A percentile compares a stretch with the other conserved stretches of the same genome.
These are phyloP conservation scores for Myripristis murdjan DNA, from an alignment of 2,797 vertebrate species.

Conservation along the genomic window DNA sequence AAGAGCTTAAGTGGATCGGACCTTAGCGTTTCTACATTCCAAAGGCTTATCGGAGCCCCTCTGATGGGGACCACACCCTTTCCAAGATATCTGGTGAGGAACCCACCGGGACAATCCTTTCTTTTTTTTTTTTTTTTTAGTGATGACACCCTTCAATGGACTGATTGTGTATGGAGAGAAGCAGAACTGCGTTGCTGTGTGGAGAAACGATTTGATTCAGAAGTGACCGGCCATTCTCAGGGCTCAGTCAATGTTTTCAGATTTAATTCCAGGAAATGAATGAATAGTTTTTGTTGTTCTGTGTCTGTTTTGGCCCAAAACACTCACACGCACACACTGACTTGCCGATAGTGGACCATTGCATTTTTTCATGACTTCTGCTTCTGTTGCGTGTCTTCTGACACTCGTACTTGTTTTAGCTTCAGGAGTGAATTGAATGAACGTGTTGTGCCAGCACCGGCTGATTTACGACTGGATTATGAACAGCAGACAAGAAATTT, in stretches of 20 bases:
- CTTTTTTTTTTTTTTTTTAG: too few species aligned
- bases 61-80: slow-evolving; percentile 62
- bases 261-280: slow-evolving; percentile 69
- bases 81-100: slow-evolving; percentile 52
- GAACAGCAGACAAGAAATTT: too few species aligned
- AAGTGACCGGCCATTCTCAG: slow-evolving; percentile 35
- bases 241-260: slow-evolving; percentile 46
- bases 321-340: slow-evolving; percentile 7
- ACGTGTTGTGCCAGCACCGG: too few species aligned
- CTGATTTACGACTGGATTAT: too few species aligned
- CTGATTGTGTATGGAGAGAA: slow-evolving; percentile 79
- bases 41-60: slow-evolving; percentile 74
- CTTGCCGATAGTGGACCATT: background rate
- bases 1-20: slow-evolving; percentile 73
- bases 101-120: slow-evolving; percentile 77
- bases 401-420: too few species aligned
- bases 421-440: too few species aligned
- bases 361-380: background rate
- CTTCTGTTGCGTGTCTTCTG: background rate
- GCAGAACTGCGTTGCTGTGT: slow-evolving; percentile 73
- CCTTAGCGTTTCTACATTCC: slow-evolving; percentile 76
- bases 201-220: slow-evolving; percentile 70
- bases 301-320: slow-evolving; percentile 1
- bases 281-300: slow-evolving; percentile 49
- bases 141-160: slow-evolving; percentile 78